Evolutionary conservation across 2,113 vertebrate species (phyloP).

Genomic region (Synchiropus splendidus): DNA sequence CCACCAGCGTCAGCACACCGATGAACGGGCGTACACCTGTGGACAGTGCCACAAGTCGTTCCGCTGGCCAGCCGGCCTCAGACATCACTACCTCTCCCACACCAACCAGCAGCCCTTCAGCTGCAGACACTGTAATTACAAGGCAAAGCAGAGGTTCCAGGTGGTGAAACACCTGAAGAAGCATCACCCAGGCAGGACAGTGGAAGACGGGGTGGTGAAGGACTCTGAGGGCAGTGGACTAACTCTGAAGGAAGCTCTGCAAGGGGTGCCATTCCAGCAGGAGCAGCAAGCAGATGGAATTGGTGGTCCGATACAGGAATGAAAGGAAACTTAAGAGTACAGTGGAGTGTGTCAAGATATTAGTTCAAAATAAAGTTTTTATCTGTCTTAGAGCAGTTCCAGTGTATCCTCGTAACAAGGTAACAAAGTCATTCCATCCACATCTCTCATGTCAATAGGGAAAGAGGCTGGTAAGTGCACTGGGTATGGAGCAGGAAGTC

Average conservation of each 20-base stretch:
- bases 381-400: no score
- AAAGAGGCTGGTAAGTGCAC: no score
- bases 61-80: slow-evolving; percentile 88
- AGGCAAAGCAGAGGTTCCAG: slow-evolving; percentile 94
- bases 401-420: no score
- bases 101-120: slow-evolving; percentile 86
- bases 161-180: slow-evolving; percentile 63
- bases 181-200: slow-evolving; percentile 72
- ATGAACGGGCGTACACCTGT: slow-evolving; percentile 80
- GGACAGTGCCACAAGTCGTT: slow-evolving; percentile 79
- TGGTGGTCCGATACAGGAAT: not conserved
- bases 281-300: slow-evolving; percentile 5
- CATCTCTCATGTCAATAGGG: no score
- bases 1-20: slow-evolving; percentile 88
- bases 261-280: slow-evolving; percentile 36
- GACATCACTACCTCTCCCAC: slow-evolving; percentile 92
- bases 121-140: slow-evolving; percentile 85
- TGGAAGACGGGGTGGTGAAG: slow-evolving; percentile 75
- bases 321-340: not conserved
- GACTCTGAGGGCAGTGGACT: slow-evolving; percentile 65
- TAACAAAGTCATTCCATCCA: no score
- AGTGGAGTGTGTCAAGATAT: no score
- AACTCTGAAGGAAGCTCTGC: slow-evolving; percentile 71
- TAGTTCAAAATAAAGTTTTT: no score
- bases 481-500: no score